Conservation (phyloP, 2,888 invertebrate species). For the Eutolmus rufibarbis region DNA sequence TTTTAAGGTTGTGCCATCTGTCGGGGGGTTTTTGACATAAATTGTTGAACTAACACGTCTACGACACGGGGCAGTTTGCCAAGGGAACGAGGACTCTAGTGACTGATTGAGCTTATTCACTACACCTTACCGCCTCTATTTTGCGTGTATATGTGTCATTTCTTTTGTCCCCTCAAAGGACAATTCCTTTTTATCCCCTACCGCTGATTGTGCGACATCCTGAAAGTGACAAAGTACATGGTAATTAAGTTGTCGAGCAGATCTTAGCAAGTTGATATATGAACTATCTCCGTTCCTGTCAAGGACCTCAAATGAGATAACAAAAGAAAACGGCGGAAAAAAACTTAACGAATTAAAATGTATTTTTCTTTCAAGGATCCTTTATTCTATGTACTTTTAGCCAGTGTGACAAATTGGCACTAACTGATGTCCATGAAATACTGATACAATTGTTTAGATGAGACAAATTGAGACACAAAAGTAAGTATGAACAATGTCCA, state of each 20-base stretch:
- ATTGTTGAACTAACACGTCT: constrained; percentile 37
- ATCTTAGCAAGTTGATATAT: constrained; percentile 15
- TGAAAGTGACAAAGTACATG: constrained; percentile 41
- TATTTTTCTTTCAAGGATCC: neutral
- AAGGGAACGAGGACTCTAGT: neutral
- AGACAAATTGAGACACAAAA: no score
- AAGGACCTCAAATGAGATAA: neutral
- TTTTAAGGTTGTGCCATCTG: constrained; percentile 48
- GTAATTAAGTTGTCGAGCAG: constrained; percentile 37
- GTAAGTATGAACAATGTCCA: no score
- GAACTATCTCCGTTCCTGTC: neutral
- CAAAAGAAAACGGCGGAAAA: neutral
- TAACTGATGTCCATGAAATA: neutral
- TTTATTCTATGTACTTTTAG: neutral
- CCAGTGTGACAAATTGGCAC: neutral
- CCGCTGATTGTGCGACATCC: constrained; percentile 29
- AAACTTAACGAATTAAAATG: neutral
- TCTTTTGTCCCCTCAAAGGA: neutral
- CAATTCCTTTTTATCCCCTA: neutral
- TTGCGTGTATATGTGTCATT: neutral
- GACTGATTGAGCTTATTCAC: constrained; percentile 40
- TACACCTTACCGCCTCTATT: constrained; percentile 2
- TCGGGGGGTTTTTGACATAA: constrained; percentile 45
- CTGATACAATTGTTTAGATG: no score
- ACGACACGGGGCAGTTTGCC: neutral